Base-by-base conservation (phyloP, 1,140 invertebrate species). In the Amyelois transitella region DNA sequence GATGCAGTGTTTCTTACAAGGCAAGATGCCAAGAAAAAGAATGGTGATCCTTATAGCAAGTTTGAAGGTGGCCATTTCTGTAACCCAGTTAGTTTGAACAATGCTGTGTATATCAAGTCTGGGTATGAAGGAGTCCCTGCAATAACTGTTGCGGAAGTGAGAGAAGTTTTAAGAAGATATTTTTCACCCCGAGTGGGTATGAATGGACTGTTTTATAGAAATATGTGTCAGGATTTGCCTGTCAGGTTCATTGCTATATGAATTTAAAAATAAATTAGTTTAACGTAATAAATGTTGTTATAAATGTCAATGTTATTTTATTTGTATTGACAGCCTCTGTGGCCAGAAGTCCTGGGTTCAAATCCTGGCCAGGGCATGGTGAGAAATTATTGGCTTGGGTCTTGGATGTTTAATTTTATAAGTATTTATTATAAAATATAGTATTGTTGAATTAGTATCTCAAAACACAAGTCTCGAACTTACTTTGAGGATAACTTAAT, bases 1-100 rank as follows among this genome's bases (percentile, higher is more conserved):
- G 93, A 94, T 81, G 90, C 91, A 56, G 91, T 92, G 10, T 88
- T 93, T 52, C 64, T 94, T 47, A 90, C 94, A 1, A 88, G 92
- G 59, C 90, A 91, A 66, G 93, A 94, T 70, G 78, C 76, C 54
- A 88, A 88, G 56, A 89, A 90, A 28, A 88, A 79, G 51, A 71
- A 66, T 60, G 89, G 77, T 25, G 90, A 93, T 75, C 91, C 92
- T 0, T 84, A 91, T 53, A 88, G 80, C 55, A 89, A 89, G 64
- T 86, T 89, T 64, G 79, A 86, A 59, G 90, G 89, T 12, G 86
- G 85, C 17, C 83, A 89, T 69, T 91, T 89, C 57, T 89, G 88
- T 59, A 87, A 87, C 53, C 83, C 81, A 0, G 60, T 79, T n/a
- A 86, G 87, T 66, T 83, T 89, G 59, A 87, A 66, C 32, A 89